Base-by-base conservation (phyloP, 1,140 invertebrate species). In the Pogonomyrmex barbatus region DNA sequence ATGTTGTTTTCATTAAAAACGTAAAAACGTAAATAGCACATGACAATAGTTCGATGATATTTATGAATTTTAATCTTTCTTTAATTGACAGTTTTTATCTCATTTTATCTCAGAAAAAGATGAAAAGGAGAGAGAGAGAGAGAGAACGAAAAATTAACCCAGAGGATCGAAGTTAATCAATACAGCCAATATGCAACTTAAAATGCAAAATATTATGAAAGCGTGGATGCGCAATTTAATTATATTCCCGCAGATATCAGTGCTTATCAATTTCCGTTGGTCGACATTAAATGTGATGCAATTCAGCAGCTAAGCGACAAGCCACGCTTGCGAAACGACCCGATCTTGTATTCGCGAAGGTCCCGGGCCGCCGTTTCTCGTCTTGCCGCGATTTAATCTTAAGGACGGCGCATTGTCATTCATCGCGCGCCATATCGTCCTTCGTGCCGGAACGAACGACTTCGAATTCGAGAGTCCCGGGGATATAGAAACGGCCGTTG, bases 361-460 rank as follows among this genome's bases (percentile, higher is more conserved):
- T 73, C 30, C 42, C 67, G 54, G 42, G 39, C 52, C 79, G 54
- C 10, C 14, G 65, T 70, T 81, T 56, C 77, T 81, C 60, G 58
- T 52, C 10, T 24, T 24, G 77, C 17, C 52, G 54, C 68, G 68
- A 83, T 83, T 83, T 83, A 75, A 83, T 83, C 79, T 85, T 78
- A 85, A 78, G 75, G 70, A 39, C 73, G 63, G 47, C 56, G 65
- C 85, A 65, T 82, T 62, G 58, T 68, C 85, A 83, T 78, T 78
- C 71, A 85, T 85, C 82, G 82, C 60, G 82, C 82, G 82, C 82
- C 42, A 85, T 78, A 85, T 77, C 82, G 82, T 85, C 71, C 70
- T 50, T 17, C 71, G 58, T 77, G 42, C 73, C 73, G 82, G 75
- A 77, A 78, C 79, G 67, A 56, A 70, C 52, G 73, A 85, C 82